Percentiles rank a stretch among this genome's conserved stretches.
Conservation (phyloP, 1,140 invertebrate species). For the Drosophila pruinosa region DNA sequence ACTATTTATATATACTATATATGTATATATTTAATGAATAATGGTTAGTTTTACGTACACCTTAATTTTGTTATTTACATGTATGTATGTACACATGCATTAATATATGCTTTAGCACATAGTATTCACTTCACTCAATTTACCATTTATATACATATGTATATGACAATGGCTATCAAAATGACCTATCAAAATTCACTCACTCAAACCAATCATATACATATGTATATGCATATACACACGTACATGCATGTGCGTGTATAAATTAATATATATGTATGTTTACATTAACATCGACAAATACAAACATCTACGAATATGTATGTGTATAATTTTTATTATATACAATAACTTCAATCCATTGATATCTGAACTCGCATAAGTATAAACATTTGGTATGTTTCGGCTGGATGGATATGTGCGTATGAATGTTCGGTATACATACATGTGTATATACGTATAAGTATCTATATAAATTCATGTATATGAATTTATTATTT, state of each 20-base stretch:
- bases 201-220: neutral
- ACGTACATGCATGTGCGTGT: neutral
- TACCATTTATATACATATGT: no score
- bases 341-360: no score
- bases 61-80: neutral
- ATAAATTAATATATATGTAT: neutral
- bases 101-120: neutral
- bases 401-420: no score
- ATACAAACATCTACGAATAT: no score
- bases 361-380: neutral
- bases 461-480: neutral
- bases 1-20: neutral
- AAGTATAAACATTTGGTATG: slow-evolving; percentile 22
- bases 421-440: slow-evolving; percentile 1
- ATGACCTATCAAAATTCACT: slow-evolving; percentile 68
- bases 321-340: no score
- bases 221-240: slow-evolving; percentile 8
- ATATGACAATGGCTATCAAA: no score
- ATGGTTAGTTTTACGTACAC: no score
- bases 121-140: no score
- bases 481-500: no score
- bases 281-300: neutral
- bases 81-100: neutral
- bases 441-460: neutral
- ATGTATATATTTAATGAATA: neutral